Evolutionary conservation across 2,113 vertebrate species (phyloP), one percentile per base, ranked within the genome.

Genomic region (Delphinus delphis): DNA sequence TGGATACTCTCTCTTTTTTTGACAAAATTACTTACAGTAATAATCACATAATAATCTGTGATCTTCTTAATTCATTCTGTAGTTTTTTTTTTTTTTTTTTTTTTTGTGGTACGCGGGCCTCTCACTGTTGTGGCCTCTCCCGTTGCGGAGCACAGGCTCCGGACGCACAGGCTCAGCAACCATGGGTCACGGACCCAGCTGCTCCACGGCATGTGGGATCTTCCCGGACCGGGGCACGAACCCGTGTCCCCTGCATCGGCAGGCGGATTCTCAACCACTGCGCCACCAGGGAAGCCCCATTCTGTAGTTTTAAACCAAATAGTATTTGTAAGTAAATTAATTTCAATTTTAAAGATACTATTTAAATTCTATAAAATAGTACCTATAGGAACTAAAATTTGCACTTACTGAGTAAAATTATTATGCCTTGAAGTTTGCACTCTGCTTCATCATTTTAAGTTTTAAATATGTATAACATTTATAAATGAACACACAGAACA

Each of bases 301-400:
- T 71, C 63, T 85, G 53, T 53, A 31, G 53, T 93, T 93, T 79
- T 79, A 77, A 70, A 55, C 8, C 79, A 85, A 90, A 80, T 70
- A 28, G 25, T 44, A 47, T 50, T 82, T 58, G n/a, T n/a, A 76
- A 76, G 60, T 53, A 74, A 71, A 73, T 67, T n/a, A 20, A 23
- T 89, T 76, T 65, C 28, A 15, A 23, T 55, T 62, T 38, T 68
- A 21, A 82, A 50, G 36, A 53, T 71, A 10, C 13, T 28, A 13
- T 25, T 77, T 28, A 50, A 73, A 44, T 55, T n/a, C 84, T 67
- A 10, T 53, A 44, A 55, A 33, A 8, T 14, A 70, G 33, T 2
- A 79, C 23, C 9, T 3, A 26, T 13, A 65, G 31, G 68, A 82
- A 47, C n/a, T 25, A 31, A 53, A 81, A 76, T 58, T 33, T 84